Percentiles rank a stretch among this genome's conserved stretches.
Evolutionary conservation across 2,113 vertebrate species (phyloP).

Genomic region (Pristiophorus japonicus): DNA sequence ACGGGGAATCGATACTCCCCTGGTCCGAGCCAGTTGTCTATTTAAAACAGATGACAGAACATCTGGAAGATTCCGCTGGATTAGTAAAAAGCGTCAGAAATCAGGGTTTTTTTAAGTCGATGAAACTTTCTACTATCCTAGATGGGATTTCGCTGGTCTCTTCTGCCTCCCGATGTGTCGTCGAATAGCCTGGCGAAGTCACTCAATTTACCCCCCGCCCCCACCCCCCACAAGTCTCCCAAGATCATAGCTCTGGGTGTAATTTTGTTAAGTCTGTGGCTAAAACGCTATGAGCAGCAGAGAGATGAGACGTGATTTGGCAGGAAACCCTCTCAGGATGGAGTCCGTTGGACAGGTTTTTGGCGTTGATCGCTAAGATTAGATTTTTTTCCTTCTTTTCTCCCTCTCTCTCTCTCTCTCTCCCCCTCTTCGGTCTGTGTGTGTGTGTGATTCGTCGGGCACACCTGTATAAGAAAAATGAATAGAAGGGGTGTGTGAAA

Average conservation of each 20-base stretch:
- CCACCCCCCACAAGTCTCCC: constrained; percentile 42
- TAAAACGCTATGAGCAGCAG: constrained; percentile 21
- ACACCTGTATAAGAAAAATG: constrained; percentile 96
- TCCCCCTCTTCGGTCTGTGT: constrained; percentile 45
- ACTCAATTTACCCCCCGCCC: constrained; percentile 50
- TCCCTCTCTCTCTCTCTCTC: constrained; percentile 55
- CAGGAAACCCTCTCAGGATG: background rate
- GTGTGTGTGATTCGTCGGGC: constrained; percentile 41
- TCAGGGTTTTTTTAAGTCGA: constrained; percentile 65
- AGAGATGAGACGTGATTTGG: constrained; percentile 23
- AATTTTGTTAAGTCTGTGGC: constrained; percentile 3
- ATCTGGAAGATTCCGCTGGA: constrained; percentile 81
- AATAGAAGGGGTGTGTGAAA: constrained; percentile 85
- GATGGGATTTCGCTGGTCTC: constrained; percentile 47
- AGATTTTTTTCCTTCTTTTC: constrained; percentile 57
- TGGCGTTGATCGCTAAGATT: background rate
- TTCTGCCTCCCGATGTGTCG: constrained; percentile 50
- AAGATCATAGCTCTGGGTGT: background rate
- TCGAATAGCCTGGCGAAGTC: constrained; percentile 39
- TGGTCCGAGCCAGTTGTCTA: constrained; percentile 88
- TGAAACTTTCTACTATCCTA: constrained; percentile 54
- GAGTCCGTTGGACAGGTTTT: constrained; percentile 25
- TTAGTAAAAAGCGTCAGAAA: constrained; percentile 85
- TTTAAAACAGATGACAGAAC: constrained; percentile 93
- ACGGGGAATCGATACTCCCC: constrained; percentile 73